These are phyloP conservation scores for Heliconius ismenius DNA, from an alignment of 2,888 invertebrate species.

Conservation along the genomic window DNA sequence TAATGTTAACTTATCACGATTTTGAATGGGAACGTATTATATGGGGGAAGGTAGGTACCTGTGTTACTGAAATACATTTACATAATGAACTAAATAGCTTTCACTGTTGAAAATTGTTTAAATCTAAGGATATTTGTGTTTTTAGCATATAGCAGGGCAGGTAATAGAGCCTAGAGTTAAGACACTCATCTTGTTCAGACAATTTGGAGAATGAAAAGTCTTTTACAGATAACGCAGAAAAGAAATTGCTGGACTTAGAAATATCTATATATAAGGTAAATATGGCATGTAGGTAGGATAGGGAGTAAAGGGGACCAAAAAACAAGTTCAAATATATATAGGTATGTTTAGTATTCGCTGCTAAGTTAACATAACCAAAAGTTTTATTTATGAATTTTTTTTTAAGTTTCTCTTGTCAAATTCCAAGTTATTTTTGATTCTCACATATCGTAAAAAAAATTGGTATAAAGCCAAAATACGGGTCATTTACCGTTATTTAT, in stretches of 20 bases:
- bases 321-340: no score
- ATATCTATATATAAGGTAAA: no score
- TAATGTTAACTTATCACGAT: constrained; percentile 23
- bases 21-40: constrained; percentile 15
- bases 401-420: background rate
- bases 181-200: background rate
- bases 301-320: no score
- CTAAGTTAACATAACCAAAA: no score
- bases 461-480: constrained; percentile 32
- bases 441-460: constrained; percentile 14
- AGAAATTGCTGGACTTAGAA: no score
- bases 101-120: background rate
- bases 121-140: background rate
- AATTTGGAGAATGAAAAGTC: background rate
- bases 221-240: no score
- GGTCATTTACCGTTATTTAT: constrained; percentile 37
- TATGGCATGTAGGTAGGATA: no score
- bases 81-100: background rate
- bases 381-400: no score
- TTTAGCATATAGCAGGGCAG: no score
- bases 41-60: background rate
- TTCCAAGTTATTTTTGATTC: background rate
- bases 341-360: no score
- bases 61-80: background rate
- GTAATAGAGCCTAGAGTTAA: background rate